Evolutionary conservation across 2,797 vertebrate species (phyloP), one percentile per base, ranked within the genome.

Genomic region (Bradypus variegatus): DNA sequence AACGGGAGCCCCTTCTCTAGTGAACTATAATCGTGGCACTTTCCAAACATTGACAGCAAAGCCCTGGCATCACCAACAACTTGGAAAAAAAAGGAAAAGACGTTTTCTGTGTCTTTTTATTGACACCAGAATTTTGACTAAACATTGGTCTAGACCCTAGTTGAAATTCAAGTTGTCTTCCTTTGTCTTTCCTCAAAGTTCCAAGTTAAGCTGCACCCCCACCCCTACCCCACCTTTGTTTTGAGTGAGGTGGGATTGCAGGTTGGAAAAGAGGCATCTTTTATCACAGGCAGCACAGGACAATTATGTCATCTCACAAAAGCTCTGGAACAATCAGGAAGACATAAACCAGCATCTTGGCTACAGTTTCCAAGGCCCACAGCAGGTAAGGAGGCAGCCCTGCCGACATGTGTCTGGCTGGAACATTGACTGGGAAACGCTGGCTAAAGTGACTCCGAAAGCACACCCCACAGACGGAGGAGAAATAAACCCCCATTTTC

Each of bases 1-100:
- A 55, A 1, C 0, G 5, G 23, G 41, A 41, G 2, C 29, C 3
- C 13, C 38, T 38, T 41, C 41, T 60, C 27, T 36, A 0, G 1
- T 12, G 53, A 45, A 33, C 33, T 36, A 5, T 6, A 45, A 8
- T 4, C 3, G 3, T 2, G 6, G 58, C 15, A 0, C 45, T 83
- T 62, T 48, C 8, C 1, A 13, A 91, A 78, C n/a, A 16, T 8
- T 3, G 1, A 90, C 27, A 48, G 9, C 23, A 16, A 72, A 27
- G 60, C 53, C 64, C 60, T 11, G 5, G 80, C 29, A 5, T 5
- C 36, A 11, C 81, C 78, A 50, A 33, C 19, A 50, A 25, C 2
- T 55, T 1, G 0, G 11, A 0, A 9, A 45, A 4, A 53, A n/a
- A 31, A 29, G 36, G 41, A 82, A 89, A 82, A 29, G 1, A 18